A percentile compares a stretch with the other conserved stretches of the same genome.
Evolutionary conservation across 2,113 vertebrate genomes (phyloP).

Genomic region (Caranx ignobilis): DNA sequence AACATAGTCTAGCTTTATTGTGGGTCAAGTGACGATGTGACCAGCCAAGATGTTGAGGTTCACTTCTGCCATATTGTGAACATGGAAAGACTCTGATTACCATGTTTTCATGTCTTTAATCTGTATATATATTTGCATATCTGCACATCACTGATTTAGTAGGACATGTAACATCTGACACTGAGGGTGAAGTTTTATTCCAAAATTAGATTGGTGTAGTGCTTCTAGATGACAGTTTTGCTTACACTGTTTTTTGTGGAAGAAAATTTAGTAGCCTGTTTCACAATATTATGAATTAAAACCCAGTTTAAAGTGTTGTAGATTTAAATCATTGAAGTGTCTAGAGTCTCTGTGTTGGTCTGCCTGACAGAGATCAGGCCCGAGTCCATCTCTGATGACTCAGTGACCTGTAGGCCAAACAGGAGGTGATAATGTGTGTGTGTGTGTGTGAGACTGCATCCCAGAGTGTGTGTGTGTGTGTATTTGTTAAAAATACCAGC

Average conservation of each 20-base stretch:
- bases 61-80: neutral
- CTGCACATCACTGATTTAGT: too few relatives aligned
- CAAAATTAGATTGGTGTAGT: neutral
- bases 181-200: neutral
- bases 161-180: neutral
- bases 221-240: too few relatives aligned
- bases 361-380: slow-evolving; percentile 35
- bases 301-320: neutral
- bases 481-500: slow-evolving; percentile 70
- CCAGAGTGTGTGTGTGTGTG: slow-evolving; percentile 19
- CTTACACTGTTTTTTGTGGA: too few relatives aligned
- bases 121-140: too few relatives aligned
- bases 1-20: neutral
- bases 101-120: neutral
- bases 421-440: slow-evolving; percentile 45
- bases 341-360: neutral
- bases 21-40: neutral
- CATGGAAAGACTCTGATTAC: neutral
- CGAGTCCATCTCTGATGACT: slow-evolving; percentile 61
- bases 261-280: neutral
- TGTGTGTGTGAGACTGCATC: slow-evolving; percentile 10
- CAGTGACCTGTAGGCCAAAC: slow-evolving; percentile 62
- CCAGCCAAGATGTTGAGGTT: slow-evolving; percentile 11
- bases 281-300: neutral
- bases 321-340: neutral